Conservation (phyloP, 2,113 vertebrate species). For the Orycteropus afer region DNA sequence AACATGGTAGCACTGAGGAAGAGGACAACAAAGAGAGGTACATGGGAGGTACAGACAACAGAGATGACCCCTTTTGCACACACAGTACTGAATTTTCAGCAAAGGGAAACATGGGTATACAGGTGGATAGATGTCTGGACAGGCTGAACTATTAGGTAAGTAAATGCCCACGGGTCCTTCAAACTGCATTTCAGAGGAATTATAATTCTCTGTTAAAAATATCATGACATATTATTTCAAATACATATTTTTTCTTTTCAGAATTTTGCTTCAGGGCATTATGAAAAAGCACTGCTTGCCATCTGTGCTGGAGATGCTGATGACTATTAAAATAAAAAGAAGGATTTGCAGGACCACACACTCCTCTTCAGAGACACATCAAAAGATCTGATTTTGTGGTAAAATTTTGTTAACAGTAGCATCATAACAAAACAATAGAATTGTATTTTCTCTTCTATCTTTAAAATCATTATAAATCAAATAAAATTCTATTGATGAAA, state of each 20-base stretch:
- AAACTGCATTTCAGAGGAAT: background rate
- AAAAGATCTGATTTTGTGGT: background rate
- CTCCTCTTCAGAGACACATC: slow-evolving; percentile 3
- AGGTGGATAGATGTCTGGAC: too few relatives aligned
- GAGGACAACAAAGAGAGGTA: too few relatives aligned
- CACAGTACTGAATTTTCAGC: too few relatives aligned
- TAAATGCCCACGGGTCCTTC: background rate
- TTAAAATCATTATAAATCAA: slow-evolving; percentile 37
- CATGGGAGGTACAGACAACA: too few relatives aligned
- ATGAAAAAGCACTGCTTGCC: slow-evolving; percentile 87
- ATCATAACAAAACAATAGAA: slow-evolving; percentile 16
- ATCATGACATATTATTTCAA: background rate
- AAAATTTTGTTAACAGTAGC: background rate
- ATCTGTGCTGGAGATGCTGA: slow-evolving; percentile 86
- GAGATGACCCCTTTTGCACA: too few relatives aligned
- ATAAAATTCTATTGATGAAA: slow-evolving; percentile 36
- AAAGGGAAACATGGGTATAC: too few relatives aligned
- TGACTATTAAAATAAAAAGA: slow-evolving; percentile 81
- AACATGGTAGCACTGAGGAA: too few relatives aligned
- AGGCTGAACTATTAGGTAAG: too few relatives aligned
- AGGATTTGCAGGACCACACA: background rate
- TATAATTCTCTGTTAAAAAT: background rate
- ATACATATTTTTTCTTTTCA: slow-evolving; percentile 73
- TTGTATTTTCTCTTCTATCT: slow-evolving; percentile 36
- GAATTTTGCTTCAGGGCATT: slow-evolving; percentile 89